Base-by-base conservation (phyloP, 1,140 invertebrate species). In the Aradophagus sp. region DNA sequence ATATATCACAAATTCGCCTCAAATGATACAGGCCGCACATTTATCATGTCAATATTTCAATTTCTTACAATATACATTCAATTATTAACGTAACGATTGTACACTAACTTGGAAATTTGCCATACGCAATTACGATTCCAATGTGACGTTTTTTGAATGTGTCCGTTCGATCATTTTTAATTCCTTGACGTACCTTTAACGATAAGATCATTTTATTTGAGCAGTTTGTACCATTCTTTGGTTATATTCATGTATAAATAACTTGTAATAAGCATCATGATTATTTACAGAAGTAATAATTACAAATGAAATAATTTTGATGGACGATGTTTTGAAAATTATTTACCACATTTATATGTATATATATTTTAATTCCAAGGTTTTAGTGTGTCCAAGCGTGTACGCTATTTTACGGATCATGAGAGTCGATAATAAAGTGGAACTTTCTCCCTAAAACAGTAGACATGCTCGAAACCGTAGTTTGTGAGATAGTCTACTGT, bases 1-100 rank as follows among this genome's bases (percentile, higher is more conserved):
- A 69, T 61, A 55, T 61, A 69, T 69, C 66, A 69, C 66, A 69
- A 53, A 61, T 59, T 61, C 31, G 42, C 50, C 36, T 47, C 29
- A 20, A 48, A 36, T 69, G 29, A 62, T 61, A 26, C 42, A 62
- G 66, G 50, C 44, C 36, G 36, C 20, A 27, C 26, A 69, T 44
- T 62, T 8, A 45, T 36, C 42, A 34, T 35, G 29, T 41, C 35
- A n/a, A n/a, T n/a, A 35, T 26, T 52, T 45, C 11, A 12, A 32
- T 42, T 42, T 42, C 15, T 50, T 52, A 42, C 26, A 17, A 44
- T 56, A 36, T 39, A 59, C 0, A 47, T 34, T 36, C 32, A 36
- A n/a, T 41, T 31, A 36, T 53, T 34, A 63, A 55, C 27, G 26
- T 48, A 52, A 48, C 41, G 11, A 55, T 68, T 61, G 42, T 36